These are phyloP conservation scores for Lasioglossum leucozonium DNA, from an alignment of 2,888 invertebrate genomes.

Conservation along the genomic window DNA sequence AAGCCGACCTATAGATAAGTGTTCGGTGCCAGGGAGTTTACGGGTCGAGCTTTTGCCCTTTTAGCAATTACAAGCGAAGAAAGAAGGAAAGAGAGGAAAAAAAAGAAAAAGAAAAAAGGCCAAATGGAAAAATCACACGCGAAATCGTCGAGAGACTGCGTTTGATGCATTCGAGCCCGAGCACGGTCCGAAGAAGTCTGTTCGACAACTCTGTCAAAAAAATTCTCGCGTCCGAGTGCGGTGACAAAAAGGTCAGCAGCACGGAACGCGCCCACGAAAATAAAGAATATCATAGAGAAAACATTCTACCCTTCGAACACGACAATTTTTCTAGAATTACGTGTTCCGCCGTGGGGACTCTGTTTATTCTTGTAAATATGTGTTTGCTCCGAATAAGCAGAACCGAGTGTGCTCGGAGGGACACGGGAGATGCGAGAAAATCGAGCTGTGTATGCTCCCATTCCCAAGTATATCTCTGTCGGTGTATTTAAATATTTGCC, in stretches of 20 bases:
- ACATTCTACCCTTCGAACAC: not conserved
- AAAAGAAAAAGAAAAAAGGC: not conserved
- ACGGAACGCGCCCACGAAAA: too few species aligned
- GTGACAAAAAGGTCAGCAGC: not conserved
- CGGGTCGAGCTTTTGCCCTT: not conserved
- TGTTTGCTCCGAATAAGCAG: constrained; percentile 20
- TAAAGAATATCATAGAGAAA: not conserved
- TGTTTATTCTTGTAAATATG: constrained; percentile 28
- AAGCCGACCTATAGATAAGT: not conserved
- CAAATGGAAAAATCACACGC: not conserved
- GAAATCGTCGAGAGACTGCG: not conserved
- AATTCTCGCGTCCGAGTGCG: not conserved
- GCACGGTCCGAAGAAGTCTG: not conserved
- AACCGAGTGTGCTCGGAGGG: not conserved
- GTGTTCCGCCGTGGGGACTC: not conserved
- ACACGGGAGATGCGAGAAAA: constrained; percentile 20
- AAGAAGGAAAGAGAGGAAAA: too few species aligned
- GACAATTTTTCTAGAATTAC: not conserved
- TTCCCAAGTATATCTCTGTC: constrained; percentile 37
- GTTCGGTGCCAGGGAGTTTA: not conserved
- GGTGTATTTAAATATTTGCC: constrained; percentile 60
- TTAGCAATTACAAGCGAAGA: not conserved
- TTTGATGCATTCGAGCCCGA: not conserved
- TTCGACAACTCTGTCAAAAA: not conserved
- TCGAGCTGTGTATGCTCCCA: constrained; percentile 16